Evolutionary conservation across 2,888 invertebrate species (phyloP).

Genomic region (Eudasyphora cyanicolor): DNA sequence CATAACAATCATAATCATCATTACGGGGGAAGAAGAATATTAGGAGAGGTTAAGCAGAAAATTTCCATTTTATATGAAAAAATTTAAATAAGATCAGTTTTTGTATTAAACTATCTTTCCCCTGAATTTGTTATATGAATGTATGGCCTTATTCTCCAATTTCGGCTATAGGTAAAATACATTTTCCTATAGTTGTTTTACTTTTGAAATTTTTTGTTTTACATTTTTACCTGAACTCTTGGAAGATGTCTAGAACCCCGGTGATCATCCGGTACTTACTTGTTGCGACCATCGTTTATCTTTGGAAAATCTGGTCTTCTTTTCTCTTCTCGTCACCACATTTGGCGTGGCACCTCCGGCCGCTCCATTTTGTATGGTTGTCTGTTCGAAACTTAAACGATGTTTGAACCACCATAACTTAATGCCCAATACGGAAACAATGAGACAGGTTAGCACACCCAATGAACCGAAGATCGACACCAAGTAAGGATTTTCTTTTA

Average conservation of each 20-base stretch:
- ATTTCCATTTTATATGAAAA: neutral
- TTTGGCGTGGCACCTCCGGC: conserved; percentile 60
- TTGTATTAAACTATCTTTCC: neutral
- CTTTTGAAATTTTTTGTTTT: neutral
- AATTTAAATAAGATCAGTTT: neutral
- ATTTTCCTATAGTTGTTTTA: neutral
- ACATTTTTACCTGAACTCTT: no score
- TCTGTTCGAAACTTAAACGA: conserved; percentile 74
- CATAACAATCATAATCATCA: no score
- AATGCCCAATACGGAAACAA: conserved; percentile 78
- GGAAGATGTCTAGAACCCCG: no score
- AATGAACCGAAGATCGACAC: conserved; percentile 54
- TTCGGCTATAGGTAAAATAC: neutral
- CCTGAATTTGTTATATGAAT: neutral
- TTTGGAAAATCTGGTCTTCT: conserved; percentile 52
- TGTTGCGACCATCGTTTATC: conserved; percentile 68
- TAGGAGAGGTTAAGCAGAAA: no score
- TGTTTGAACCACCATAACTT: conserved; percentile 81
- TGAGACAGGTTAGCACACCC: conserved; percentile 71
- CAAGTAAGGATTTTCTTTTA: conserved; percentile 40
- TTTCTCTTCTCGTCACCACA: conserved; percentile 54
- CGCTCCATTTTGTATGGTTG: conserved; percentile 64
- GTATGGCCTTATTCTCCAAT: neutral
- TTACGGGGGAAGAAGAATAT: no score
- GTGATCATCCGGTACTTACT: conserved; percentile 54